Evolutionary conservation across 2,888 invertebrate species (phyloP).

Genomic region (Rutpela maculata): DNA sequence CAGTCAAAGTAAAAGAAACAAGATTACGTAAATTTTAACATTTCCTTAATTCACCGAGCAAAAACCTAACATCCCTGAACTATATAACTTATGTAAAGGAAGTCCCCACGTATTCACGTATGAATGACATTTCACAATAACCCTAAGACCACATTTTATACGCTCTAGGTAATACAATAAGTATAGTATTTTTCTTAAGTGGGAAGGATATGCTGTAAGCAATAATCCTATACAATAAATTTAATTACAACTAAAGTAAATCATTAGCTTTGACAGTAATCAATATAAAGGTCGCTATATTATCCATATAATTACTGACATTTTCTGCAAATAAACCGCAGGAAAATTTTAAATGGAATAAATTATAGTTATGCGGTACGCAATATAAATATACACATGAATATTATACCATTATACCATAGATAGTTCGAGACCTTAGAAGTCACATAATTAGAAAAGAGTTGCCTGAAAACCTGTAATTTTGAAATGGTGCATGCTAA

Average conservation of each 20-base stretch:
- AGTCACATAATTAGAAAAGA: slow-evolving; percentile 50
- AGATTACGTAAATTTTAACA: no score
- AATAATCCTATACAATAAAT: background rate
- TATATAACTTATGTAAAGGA: background rate
- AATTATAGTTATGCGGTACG: no score
- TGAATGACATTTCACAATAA: slow-evolving; percentile 4
- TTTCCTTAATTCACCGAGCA: no score
- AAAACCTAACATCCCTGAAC: no score
- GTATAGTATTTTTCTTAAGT: slow-evolving; percentile 7
- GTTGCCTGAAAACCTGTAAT: slow-evolving; percentile 52
- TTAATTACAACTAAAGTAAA: background rate
- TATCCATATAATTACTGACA: background rate
- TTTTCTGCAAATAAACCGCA: background rate
- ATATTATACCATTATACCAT: no score
- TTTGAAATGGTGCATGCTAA: slow-evolving; percentile 48
- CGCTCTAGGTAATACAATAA: background rate
- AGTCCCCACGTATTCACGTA: background rate
- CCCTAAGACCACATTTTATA: slow-evolving; percentile 7
- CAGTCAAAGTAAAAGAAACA: no score
- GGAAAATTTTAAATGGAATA: background rate
- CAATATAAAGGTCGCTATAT: background rate
- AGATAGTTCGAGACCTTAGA: slow-evolving; percentile 21
- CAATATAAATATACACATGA: background rate
- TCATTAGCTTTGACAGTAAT: slow-evolving; percentile 8
- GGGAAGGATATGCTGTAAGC: slow-evolving; percentile 3